Evolutionary conservation across 2,888 invertebrate species (phyloP).

Genomic region (Alloplasta piceator): DNA sequence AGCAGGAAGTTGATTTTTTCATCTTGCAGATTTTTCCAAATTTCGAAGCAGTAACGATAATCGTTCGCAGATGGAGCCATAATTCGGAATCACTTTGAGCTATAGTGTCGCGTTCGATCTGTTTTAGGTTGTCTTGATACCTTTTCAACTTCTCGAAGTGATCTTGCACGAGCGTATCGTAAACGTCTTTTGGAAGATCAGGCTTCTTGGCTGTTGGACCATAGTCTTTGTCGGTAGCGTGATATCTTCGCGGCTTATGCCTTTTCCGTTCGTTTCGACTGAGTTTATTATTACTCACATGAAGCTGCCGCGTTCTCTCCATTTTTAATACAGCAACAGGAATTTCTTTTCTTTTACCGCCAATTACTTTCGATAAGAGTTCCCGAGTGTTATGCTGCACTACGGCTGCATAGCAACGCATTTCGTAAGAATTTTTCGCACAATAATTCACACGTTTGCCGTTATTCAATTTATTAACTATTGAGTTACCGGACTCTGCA

Average conservation of each 20-base stretch:
- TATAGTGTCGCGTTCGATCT: slow-evolving; percentile 44
- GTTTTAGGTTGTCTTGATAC: slow-evolving; percentile 13
- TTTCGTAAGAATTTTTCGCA: slow-evolving; percentile 73
- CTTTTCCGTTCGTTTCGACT: neutral
- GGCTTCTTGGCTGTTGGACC: slow-evolving; percentile 15
- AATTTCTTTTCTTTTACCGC: neutral
- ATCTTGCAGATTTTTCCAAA: slow-evolving; percentile 62
- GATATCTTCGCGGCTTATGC: neutral
- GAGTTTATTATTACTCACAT: neutral
- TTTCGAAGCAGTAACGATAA: slow-evolving; percentile 62
- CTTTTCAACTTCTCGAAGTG: slow-evolving; percentile 19
- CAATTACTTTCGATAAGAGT: slow-evolving; percentile 29
- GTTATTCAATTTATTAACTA: slow-evolving; percentile 52
- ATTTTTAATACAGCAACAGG: slow-evolving; percentile 24
- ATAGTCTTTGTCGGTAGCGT: slow-evolving; percentile 11
- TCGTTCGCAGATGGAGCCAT: slow-evolving; percentile 23
- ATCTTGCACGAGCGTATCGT: slow-evolving; percentile 3
- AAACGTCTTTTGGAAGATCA: slow-evolving; percentile 5
- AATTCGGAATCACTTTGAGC: slow-evolving; percentile 29
- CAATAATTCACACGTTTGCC: slow-evolving; percentile 71
- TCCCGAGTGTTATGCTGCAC: slow-evolving; percentile 71
- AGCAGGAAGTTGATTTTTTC: slow-evolving; percentile 51
- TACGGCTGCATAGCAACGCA: slow-evolving; percentile 63
- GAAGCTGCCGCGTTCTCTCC: slow-evolving; percentile 7
- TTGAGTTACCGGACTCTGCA: slow-evolving; percentile 55